Base-by-base conservation (phyloP, 2,797 vertebrate species). In the Pipistrellus pygmaeus region DNA sequence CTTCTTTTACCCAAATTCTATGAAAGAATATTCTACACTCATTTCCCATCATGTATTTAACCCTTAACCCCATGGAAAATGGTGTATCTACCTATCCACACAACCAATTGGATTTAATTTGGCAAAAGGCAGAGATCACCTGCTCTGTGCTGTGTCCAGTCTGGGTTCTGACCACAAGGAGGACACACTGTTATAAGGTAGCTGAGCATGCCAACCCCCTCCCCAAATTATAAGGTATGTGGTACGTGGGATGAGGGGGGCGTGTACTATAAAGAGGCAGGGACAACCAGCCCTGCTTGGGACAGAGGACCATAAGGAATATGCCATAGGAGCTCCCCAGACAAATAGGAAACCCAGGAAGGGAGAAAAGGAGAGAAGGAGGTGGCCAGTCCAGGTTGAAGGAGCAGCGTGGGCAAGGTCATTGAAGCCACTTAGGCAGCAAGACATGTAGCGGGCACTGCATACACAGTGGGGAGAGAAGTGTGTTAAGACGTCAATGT, bases 391-490 rank as follows among this genome's bases (percentile, higher is more conserved):
- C 41, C 73, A 9, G 12, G n/a, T 11, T 9, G 76, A 44, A 62
- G 38, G 27, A 88, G 25, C 4, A 46, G 64, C 1, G 0, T 21
- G 30, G 41, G 14, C n/a, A 55, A 89, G 57, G 35, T 27, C 60
- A 62, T 3, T 3, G 77, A 57, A 23, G 30, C 38, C 27, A 20
- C 2, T 3, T 32, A 68, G 55, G 25, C 46, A 69, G 41, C 6
- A 5, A 0, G 4, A 64, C 23, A 6, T 5, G 13, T 6, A 38
- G 41, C 6, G 0, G 32, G 35, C 8, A 21, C 32, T 25, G 0
- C 7, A 48, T 10, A 0, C 25, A 0, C 1, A 5, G 30, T 1
- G 1, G 4, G 44, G 6, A 76, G 62, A 18, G 2, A 17, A 71
- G 53, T 8, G 6, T 14, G 7, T 14, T 38, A 57, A 20, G 76